phyloP scores from a whole-genome alignment of 1,140 invertebrate species.

The honey bee (Apis mellifera) region Amel_HAv3.1 CM009940.2:6681501-6682000 shows the following conservation, averaged over 20 bases:
- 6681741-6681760: not conserved
- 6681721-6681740: not conserved
- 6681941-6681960: not conserved
- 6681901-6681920: not conserved
- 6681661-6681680: too few relatives aligned
- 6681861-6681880: not conserved
- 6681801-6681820: conserved; percentile 1
- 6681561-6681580: too few relatives aligned
- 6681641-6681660: too few relatives aligned
- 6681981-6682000: not conserved
- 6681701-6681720: not conserved
- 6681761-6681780: not conserved
- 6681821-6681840: not conserved
- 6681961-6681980: not conserved
- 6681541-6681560: too few relatives aligned
- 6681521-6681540: not conserved
- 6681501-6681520: not conserved
- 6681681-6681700: not conserved
- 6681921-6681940: too few relatives aligned
- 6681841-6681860: not conserved
- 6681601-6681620: too few relatives aligned
- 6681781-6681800: not conserved
- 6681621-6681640: too few relatives aligned
- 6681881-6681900: not conserved
- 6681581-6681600: too few relatives aligned